These are phyloP conservation scores for Varroa destructor DNA, from an alignment of 1,140 invertebrate genomes.

Conservation along the genomic window DNA sequence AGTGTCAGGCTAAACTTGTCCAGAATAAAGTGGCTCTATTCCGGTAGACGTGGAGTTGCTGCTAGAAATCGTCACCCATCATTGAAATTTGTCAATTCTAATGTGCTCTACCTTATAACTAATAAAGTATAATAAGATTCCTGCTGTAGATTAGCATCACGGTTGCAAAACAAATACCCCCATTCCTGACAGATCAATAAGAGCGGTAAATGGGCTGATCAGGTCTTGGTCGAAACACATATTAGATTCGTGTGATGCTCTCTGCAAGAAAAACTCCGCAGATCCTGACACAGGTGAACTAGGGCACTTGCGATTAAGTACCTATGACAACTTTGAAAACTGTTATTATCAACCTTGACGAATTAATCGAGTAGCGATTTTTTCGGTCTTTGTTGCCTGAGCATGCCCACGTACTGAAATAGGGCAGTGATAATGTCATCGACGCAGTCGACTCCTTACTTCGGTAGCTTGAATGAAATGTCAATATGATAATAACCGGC, in stretches of 20 bases:
- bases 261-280: background rate
- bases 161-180: background rate
- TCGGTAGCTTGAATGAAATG: constrained; percentile 8
- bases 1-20: background rate
- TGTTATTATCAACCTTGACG: constrained; percentile 16
- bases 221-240: background rate
- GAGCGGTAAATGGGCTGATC: background rate
- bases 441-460: background rate
- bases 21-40: background rate
- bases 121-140: background rate
- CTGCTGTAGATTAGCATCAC: background rate
- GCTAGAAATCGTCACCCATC: background rate
- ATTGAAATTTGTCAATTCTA: background rate
- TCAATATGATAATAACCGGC: background rate
- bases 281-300: background rate
- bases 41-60: constrained; percentile 10
- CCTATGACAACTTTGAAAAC: background rate
- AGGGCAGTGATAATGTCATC: constrained; percentile 24
- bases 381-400: background rate
- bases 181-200: background rate
- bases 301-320: background rate
- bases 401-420: constrained; percentile 11
- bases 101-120: background rate
- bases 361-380: constrained; percentile 1
- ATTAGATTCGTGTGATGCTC: background rate